These are phyloP conservation scores for Pomatostomus ruficeps DNA, from an alignment of 2,113 vertebrate genomes.

Conservation along the genomic window DNA sequence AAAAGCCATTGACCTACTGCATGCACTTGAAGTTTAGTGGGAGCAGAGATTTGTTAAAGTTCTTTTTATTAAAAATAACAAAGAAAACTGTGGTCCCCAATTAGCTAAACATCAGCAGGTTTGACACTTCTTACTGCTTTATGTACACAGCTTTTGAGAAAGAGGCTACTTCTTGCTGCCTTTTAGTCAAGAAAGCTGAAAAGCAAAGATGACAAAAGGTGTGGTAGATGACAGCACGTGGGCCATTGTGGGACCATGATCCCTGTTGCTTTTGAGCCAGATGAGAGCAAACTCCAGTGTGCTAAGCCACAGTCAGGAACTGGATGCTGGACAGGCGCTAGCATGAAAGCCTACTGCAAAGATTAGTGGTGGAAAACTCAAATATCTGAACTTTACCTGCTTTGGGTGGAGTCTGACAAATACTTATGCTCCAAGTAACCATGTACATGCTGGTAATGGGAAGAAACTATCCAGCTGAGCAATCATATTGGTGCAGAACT, in stretches of 20 bases:
- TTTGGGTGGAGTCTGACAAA: background rate
- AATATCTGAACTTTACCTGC: background rate
- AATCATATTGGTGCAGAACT: background rate
- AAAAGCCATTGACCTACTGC: background rate
- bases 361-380: background rate
- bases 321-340: rapidly evolving
- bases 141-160: background rate
- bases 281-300: rapidly evolving
- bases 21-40: background rate
- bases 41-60: background rate
- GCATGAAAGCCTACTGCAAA: background rate
- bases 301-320: background rate
- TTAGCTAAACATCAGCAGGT: background rate
- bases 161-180: background rate
- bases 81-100: background rate
- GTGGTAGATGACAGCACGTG: background rate
- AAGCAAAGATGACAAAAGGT: background rate
- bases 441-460: rapidly evolving
- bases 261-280: background rate
- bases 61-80: background rate
- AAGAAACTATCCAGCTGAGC: background rate
- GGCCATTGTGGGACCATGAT: rapidly evolving
- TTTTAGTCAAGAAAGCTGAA: background rate
- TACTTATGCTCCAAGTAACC: background rate
- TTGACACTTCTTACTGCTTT: background rate